These are phyloP conservation scores for Hippasteria phrygiana DNA, from an alignment of 53 echinoderm and acorn worm species.

Conservation along the genomic window DNA sequence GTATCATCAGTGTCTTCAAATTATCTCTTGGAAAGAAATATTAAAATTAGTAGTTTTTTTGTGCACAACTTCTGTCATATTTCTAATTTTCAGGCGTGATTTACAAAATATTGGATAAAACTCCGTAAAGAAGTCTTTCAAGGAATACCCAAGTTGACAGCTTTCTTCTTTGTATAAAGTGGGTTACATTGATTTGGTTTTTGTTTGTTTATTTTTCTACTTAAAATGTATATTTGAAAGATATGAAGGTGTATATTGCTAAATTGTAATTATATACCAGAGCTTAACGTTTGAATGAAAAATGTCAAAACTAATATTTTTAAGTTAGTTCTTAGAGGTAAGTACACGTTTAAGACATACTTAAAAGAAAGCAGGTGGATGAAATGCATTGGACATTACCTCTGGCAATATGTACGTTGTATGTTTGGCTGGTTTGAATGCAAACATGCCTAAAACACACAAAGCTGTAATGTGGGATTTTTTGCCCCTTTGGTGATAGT, in stretches of 20 bases:
- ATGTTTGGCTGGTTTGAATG: too few species aligned
- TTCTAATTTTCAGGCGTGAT: not conserved
- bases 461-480: too few species aligned
- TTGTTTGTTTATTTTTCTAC: conserved; percentile 33
- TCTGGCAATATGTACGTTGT: too few species aligned
- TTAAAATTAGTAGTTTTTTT: too few species aligned
- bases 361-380: too few species aligned
- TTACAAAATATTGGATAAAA: not conserved
- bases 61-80: not conserved
- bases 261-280: not conserved
- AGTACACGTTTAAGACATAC: too few species aligned
- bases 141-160: conserved; percentile 5
- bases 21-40: too few species aligned
- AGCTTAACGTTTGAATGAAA: not conserved
- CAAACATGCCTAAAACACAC: too few species aligned
- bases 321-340: not conserved
- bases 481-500: too few species aligned
- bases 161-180: conserved; percentile 26
- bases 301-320: not conserved
- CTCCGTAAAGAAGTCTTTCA: conserved; percentile 19
- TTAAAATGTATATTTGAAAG: conserved; percentile 35
- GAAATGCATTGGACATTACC: too few species aligned
- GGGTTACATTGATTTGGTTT: not conserved
- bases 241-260: conserved; percentile 1
- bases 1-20: too few species aligned